Evolutionary conservation across 2,888 invertebrate species (phyloP).

Genomic region (Schizaphis graminum): DNA sequence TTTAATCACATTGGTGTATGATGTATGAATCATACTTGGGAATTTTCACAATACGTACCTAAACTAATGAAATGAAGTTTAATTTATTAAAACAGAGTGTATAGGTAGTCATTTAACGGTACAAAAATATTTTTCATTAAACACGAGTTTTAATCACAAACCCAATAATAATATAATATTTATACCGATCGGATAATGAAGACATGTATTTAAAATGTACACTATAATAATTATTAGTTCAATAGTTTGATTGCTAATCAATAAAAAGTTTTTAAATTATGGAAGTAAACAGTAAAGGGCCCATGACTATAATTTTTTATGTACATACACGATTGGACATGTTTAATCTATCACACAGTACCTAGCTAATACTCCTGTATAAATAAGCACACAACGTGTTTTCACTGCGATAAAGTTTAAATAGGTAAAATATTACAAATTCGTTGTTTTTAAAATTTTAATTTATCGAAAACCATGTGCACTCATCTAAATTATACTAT

Average conservation of each 20-base stretch:
- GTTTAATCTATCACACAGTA: not conserved
- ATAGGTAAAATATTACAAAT: not conserved
- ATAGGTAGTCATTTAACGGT: not conserved
- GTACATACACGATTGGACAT: not conserved
- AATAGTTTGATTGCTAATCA: not conserved
- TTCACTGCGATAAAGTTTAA: not conserved
- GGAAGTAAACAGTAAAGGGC: not conserved
- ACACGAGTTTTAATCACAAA: not conserved
- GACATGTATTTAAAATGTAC: not conserved
- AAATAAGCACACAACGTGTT: not conserved
- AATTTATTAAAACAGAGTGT: not conserved
- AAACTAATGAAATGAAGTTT: not conserved
- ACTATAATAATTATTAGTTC: not conserved
- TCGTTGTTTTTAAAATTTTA: not conserved
- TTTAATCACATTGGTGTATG: not conserved
- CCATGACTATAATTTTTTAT: not conserved
- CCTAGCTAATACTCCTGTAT: not conserved
- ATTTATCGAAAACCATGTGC: not conserved
- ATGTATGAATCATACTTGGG: slow-evolving; percentile 36
- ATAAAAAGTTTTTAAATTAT: not conserved
- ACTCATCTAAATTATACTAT: not conserved
- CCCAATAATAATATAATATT: not conserved
- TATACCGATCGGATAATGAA: not conserved
- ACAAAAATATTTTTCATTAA: not conserved
- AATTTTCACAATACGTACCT: not conserved